Evolutionary conservation across 2,113 vertebrate genomes (phyloP).

Genomic region (Raphicerus campestris): DNA sequence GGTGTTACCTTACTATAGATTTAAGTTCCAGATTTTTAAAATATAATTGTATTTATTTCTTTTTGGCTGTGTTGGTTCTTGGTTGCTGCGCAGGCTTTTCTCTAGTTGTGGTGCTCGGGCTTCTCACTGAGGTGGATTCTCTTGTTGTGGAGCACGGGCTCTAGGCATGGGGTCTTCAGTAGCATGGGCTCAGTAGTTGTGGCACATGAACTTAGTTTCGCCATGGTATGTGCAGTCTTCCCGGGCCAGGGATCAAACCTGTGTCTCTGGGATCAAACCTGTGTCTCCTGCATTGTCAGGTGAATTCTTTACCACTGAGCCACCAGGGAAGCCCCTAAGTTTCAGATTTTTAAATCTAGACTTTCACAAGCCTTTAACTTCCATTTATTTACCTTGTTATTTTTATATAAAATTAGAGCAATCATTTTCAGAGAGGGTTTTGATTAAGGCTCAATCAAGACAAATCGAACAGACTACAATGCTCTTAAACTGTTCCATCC

Average conservation of each 20-base stretch:
- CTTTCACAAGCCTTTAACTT: neutral
- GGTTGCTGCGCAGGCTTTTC: neutral
- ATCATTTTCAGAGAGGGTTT: neutral
- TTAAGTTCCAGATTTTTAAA: neutral
- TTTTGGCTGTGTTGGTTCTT: neutral
- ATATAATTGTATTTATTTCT: neutral
- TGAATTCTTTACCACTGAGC: neutral
- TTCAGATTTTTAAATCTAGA: slow-evolving; percentile 1
- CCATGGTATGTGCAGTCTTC: neutral
- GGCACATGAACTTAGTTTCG: neutral
- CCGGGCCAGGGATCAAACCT: neutral
- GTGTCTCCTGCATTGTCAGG: neutral
- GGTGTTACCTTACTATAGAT: neutral
- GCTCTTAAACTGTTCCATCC: neutral
- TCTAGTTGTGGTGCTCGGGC: neutral
- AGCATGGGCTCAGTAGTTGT: neutral
- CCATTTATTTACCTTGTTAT: slow-evolving; percentile 17
- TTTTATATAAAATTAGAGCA: slow-evolving; percentile 39
- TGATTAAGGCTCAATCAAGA: slow-evolving; percentile 8
- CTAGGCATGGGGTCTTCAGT: neutral
- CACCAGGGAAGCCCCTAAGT: neutral
- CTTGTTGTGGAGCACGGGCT: neutral
- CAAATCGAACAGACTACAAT: neutral
- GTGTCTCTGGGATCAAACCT: neutral
- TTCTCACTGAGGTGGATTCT: neutral